phyloP scores from a whole-genome alignment of 1,140 invertebrate species.

The Elymnias hypermnestra region DNA sequence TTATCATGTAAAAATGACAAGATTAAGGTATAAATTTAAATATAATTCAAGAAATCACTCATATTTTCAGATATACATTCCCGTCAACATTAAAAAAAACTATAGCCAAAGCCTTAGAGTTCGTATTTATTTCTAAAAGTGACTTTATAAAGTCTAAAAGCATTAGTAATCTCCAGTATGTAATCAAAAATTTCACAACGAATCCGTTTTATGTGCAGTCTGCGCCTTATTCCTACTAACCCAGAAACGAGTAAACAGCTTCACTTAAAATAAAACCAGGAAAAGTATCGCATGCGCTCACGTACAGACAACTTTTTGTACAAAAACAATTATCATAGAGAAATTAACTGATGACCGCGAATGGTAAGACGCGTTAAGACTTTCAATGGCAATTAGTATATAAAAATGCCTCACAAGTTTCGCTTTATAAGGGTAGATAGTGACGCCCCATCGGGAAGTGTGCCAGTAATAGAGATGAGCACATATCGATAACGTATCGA shows the following conservation, averaged over 20 bases:
- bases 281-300: slow-evolving; percentile 4
- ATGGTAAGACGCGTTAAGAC: slow-evolving; percentile 19
- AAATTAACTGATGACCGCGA: slow-evolving; percentile 4
- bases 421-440: slow-evolving; percentile 21
- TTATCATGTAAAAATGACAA: too few relatives aligned
- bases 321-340: slow-evolving; percentile 15
- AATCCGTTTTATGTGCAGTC: neutral
- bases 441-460: slow-evolving; percentile 17
- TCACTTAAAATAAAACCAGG: neutral
- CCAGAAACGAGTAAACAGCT: neutral
- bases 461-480: slow-evolving; percentile 19
- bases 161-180: too few relatives aligned
- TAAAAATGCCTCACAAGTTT: slow-evolving; percentile 19
- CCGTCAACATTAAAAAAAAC: too few relatives aligned
- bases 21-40: too few relatives aligned
- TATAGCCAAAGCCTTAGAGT: too few relatives aligned
- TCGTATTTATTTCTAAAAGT: too few relatives aligned
- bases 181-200: too few relatives aligned
- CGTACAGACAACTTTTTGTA: slow-evolving; percentile 5
- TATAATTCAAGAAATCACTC: too few relatives aligned
- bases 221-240: neutral
- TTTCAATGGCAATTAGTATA: slow-evolving; percentile 31
- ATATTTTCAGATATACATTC: too few relatives aligned
- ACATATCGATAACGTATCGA: slow-evolving; percentile 4
- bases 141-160: too few relatives aligned